Evolutionary conservation across 2,888 invertebrate genomes (phyloP), one percentile per base, ranked within the genome.

Genomic region (Epistrophe eligans): DNA sequence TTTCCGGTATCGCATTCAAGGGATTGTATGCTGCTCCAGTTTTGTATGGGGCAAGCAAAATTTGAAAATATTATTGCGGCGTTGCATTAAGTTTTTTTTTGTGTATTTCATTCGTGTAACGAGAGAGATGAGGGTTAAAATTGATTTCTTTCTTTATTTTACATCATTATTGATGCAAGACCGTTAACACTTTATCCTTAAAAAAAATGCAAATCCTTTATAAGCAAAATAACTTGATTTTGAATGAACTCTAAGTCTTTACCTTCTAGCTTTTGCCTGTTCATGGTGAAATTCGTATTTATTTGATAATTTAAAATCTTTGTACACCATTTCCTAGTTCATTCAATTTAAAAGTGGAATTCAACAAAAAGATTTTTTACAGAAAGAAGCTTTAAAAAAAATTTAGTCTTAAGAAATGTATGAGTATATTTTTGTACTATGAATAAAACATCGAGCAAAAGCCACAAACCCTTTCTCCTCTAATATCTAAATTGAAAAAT

Each of bases 21-120:
- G 73, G 72, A 73, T 60, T 60, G 24, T 60, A 45, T 77, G 77
- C 40, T 77, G 82, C 32, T 57, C 70, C 28, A 64, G 60, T 71
- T 71, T 60, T 48, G 57, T 35, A 48, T 38, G 13, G 50, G 48
- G 13, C 28, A 50, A 40, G 40, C 8, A 15, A 55, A 32, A 52
- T 52, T 52, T 52, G 13, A 32, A 11, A 40, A 62, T 58, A 13
- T 35, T 58, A 64, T 55, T 62, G 62, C 13, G n/a, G 73, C 43
- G 28, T 81, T 72, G 79, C 58, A 62, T 77, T 62, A 52, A 32
- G 70, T 55, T 52, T 32, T 17, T 11, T 32, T 52, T 72, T 15
- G 32, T 45, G 11, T 58, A 66, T 15, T 15, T 28, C 10, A 43
- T 58, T 32, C 24, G 40, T 50, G 9, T 1, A 15, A 24, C 7